A percentile compares a stretch with the other conserved stretches of the same genome.
Evolutionary conservation across 2,888 invertebrate genomes (phyloP).

Genomic region (Euphydryas editha): DNA sequence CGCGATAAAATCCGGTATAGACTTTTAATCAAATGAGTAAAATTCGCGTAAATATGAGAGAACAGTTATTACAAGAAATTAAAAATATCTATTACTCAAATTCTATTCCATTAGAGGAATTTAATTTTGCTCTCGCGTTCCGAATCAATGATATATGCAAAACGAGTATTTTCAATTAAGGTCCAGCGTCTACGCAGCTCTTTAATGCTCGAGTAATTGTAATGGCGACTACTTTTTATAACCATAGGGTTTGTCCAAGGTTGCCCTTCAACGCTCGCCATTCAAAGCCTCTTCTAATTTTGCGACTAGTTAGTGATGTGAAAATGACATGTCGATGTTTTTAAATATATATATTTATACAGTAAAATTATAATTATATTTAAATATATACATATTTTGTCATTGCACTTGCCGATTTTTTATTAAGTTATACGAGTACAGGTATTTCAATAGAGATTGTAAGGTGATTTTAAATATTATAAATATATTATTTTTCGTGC

Average conservation of each 20-base stretch:
- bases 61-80: too few species aligned
- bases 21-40: too few species aligned
- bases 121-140: conserved; percentile 5
- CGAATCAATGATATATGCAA: conserved; percentile 13
- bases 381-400: too few species aligned
- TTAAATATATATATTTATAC: background rate
- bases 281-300: conserved; percentile 46
- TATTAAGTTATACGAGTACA: background rate
- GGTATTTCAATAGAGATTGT: background rate
- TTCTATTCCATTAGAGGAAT: background rate
- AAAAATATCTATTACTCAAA: background rate
- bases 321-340: conserved; percentile 7
- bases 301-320: conserved; percentile 21
- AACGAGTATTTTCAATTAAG: conserved; percentile 29
- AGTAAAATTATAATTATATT: too few species aligned
- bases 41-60: too few species aligned
- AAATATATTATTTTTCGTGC: too few species aligned
- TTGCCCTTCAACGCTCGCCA: conserved; percentile 42
- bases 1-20: too few species aligned
- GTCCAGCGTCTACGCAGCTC: conserved; percentile 21
- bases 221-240: conserved; percentile 38
- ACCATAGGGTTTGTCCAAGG: conserved; percentile 44
- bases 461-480: too few species aligned
- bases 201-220: conserved; percentile 25
- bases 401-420: too few species aligned